These are phyloP conservation scores for Drosophila pandora DNA, from an alignment of 1,140 invertebrate species.

Conservation along the genomic window DNA sequence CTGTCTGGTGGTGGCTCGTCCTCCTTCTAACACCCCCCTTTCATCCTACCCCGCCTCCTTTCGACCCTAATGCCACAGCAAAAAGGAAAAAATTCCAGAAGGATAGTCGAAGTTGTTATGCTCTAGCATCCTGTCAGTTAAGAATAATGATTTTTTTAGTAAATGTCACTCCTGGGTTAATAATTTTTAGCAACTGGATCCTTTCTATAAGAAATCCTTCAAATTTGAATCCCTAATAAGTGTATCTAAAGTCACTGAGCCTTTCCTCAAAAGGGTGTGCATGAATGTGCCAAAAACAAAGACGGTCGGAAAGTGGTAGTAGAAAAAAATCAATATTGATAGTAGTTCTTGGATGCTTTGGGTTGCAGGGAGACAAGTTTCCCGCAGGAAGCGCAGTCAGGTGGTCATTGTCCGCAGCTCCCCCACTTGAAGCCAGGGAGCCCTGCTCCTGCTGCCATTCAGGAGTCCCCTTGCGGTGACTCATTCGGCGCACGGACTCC, in stretches of 20 bases:
- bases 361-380: constrained; percentile 16
- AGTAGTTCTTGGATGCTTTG: constrained; percentile 47
- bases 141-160: too few species aligned
- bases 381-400: constrained; percentile 57
- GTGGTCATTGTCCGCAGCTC: constrained; percentile 68
- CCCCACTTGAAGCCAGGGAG: neutral
- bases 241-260: constrained; percentile 3
- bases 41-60: constrained; percentile 3
- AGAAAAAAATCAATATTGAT: constrained; percentile 74
- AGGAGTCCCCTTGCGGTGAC: constrained; percentile 32
- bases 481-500: constrained; percentile 44
- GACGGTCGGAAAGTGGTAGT: constrained; percentile 17
- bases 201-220: neutral
- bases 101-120: neutral
- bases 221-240: too few species aligned
- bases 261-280: constrained; percentile 50
- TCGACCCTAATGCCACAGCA: constrained; percentile 43
- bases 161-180: too few species aligned
- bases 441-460: neutral
- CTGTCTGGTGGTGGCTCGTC: constrained; percentile 48
- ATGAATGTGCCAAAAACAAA: constrained; percentile 68
- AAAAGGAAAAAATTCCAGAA: constrained; percentile 30
- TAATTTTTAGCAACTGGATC: too few species aligned
- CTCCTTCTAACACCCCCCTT: constrained; percentile 15
- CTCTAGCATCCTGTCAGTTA: neutral